Percentiles rank a stretch among this genome's conserved stretches.
These are phyloP conservation scores for Danio jaintianensis DNA, from an alignment of 2,797 vertebrate genomes.

Conservation along the genomic window DNA sequence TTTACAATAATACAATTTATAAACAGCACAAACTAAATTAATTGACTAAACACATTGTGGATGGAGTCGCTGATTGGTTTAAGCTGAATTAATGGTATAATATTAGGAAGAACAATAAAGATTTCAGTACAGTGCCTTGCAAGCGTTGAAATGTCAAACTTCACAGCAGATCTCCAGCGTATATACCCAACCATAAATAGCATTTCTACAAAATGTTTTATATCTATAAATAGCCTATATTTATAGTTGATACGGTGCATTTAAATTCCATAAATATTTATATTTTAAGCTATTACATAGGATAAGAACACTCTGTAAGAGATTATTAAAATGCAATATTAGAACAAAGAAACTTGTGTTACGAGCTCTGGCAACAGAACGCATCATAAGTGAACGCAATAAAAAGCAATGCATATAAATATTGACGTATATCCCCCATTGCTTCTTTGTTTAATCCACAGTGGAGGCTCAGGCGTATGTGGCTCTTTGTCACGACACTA, in stretches of 20 bases:
- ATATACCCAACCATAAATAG: background rate
- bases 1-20: background rate
- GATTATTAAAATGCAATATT: background rate
- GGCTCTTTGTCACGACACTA: conserved; percentile 61
- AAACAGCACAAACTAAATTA: background rate
- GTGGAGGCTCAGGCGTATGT: conserved; percentile 56
- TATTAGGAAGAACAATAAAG: background rate
- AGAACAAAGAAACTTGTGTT: conserved; percentile 18
- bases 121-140: background rate
- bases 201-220: too few species aligned
- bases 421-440: conserved; percentile 9
- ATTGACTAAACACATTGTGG: background rate
- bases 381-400: conserved; percentile 4
- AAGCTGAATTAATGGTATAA: background rate
- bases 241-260: too few species aligned
- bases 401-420: conserved; percentile 10
- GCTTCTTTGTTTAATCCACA: conserved; percentile 63
- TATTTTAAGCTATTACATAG: background rate
- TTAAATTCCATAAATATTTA: background rate
- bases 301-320: background rate
- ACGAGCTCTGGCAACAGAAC: background rate
- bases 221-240: too few species aligned
- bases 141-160: background rate
- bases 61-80: background rate
- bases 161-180: background rate